Evolutionary conservation across 2,888 invertebrate species (phyloP), one percentile per base, ranked within the genome.

Genomic region (Athalia circularis): DNA sequence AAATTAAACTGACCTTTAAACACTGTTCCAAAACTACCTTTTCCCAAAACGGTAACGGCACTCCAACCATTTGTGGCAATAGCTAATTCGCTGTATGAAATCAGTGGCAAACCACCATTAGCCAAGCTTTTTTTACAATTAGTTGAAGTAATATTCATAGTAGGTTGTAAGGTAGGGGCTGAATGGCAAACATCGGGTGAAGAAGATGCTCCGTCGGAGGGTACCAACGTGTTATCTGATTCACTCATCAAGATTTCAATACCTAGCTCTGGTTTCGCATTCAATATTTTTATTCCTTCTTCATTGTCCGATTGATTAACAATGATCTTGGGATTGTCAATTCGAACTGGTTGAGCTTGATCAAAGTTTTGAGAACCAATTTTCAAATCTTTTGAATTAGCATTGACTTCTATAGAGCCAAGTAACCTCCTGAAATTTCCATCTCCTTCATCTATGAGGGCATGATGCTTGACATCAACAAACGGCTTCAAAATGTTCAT

Each of bases 21-120:
- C 0, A 99, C 99, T 9, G 95, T 95, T 6, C 98, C 99, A 88
- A 98, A 99, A 0, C 99, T 98, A 2, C 98, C 98, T 86, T 93
- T 93, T 0, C 98, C 98, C 1, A 98, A 90, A 78, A 97, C 92
- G 79, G 94, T 94, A 2, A 90, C 90, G 0, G 92, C 90, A 83
- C 93, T 93, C 96, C 98, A 99, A 85, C 94, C 93, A 82, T 95
- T 92, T 0, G 98, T 98, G 0, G 97, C 96, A 15, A 89, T 89
- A 62, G 92, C 92, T 29, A 99, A 90, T 84, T 98, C 97, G 2
- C 93, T 91, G 85, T 97, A 98, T 0, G 94, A 92, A 68, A 98
- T 95, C 91, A 92, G 93, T 45, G 93, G 93, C 83, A 94, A 82
- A 52, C 84, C 84, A 48, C 86, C 82, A 80, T 90, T 88, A 13